phyloP scores from a whole-genome alignment of 2,888 invertebrate species.

The Neoaliturus tenellus region DNA sequence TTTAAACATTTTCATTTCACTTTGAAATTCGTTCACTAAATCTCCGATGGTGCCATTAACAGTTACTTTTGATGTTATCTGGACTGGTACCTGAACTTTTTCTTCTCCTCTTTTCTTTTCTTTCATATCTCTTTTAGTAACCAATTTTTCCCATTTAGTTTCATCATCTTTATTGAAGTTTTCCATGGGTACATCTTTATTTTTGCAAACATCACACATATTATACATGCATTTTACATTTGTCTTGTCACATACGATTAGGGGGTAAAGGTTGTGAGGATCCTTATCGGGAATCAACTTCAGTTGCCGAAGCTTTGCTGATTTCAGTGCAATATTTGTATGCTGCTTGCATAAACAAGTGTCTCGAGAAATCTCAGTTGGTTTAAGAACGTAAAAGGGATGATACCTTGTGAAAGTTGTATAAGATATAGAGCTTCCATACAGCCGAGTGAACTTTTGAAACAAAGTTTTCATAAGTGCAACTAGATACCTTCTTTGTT shows the following conservation, averaged over 20 bases:
- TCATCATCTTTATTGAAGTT: conserved; percentile 3
- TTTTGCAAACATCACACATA: not conserved
- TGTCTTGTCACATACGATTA: not conserved
- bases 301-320: not conserved
- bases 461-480: not conserved
- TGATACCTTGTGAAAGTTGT: conserved; percentile 2
- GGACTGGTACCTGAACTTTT: not conserved
- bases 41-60: conserved; percentile 1
- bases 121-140: not conserved
- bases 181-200: not conserved
- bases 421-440: not conserved
- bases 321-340: conserved; percentile 1
- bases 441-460: not conserved
- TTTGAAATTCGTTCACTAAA: conserved; percentile 38
- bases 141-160: not conserved
- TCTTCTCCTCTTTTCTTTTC: not conserved
- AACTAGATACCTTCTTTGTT: conserved; percentile 4
- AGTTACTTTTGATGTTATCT: not conserved
- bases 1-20: conserved; percentile 18
- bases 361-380: conserved; percentile 1
- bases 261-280: not conserved
- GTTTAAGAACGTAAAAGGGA: not conserved
- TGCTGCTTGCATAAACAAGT: conserved; percentile 7
- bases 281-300: not conserved
- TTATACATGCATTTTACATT: conserved; percentile 1